These are phyloP conservation scores for Lasioglossum leucozonium DNA, from an alignment of 2,888 invertebrate species.

Conservation along the genomic window DNA sequence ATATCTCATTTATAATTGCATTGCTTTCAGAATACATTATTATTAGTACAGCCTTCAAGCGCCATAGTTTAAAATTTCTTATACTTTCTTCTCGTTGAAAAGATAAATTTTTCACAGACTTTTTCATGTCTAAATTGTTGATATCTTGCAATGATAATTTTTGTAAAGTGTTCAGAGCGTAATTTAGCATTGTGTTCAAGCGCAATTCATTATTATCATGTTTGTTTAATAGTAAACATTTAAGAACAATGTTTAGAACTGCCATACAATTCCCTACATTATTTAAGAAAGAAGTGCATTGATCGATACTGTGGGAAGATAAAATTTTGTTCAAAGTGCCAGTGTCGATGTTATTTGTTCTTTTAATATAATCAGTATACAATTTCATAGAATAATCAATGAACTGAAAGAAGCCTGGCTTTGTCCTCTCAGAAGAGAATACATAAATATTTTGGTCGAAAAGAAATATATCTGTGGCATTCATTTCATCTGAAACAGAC, in stretches of 20 bases:
- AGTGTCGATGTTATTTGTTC: slow-evolving; percentile 28
- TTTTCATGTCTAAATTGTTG: slow-evolving; percentile 20
- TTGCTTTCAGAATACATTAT: slow-evolving; percentile 51
- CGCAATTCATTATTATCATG: slow-evolving; percentile 28
- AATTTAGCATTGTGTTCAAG: slow-evolving; percentile 51
- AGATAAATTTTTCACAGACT: slow-evolving; percentile 7
- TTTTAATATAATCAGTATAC: slow-evolving; percentile 56
- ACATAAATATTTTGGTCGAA: slow-evolving; percentile 33
- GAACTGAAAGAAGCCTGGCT: slow-evolving; percentile 77
- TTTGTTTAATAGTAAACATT: slow-evolving; percentile 28
- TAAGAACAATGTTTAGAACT: slow-evolving; percentile 55
- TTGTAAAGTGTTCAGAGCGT: slow-evolving; percentile 49
- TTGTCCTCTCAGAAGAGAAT: slow-evolving; percentile 44
- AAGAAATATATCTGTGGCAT: slow-evolving; percentile 30
- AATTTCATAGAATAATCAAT: slow-evolving; percentile 65
- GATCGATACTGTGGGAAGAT: slow-evolving; percentile 52
- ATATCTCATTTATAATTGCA: slow-evolving; percentile 26
- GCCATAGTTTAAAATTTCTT: slow-evolving; percentile 25
- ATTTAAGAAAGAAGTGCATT: slow-evolving; percentile 58
- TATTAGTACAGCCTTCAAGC: slow-evolving; percentile 46
- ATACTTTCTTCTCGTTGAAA: neutral
- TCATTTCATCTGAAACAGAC: slow-evolving; percentile 11
- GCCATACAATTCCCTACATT: slow-evolving; percentile 42
- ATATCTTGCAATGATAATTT: slow-evolving; percentile 9
- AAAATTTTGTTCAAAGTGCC: slow-evolving; percentile 53